A percentile compares a stretch with the other conserved stretches of the same genome.
phyloP scores from a whole-genome alignment of 2,888 invertebrate species.

The Steromphala cineraria region DNA sequence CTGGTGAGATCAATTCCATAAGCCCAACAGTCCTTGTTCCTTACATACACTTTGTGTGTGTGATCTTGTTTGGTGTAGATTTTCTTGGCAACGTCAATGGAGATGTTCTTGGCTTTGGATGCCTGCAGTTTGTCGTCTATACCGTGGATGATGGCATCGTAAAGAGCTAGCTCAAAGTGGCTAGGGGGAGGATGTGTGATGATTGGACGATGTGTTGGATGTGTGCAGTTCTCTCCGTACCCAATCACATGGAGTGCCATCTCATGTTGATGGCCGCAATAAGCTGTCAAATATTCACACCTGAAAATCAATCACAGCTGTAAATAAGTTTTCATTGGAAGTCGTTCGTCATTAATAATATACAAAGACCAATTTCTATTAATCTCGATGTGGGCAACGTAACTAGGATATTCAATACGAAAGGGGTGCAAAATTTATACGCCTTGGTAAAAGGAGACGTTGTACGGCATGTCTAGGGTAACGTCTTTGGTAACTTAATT shows the following conservation, averaged over 20 bases:
- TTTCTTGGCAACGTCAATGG: slow-evolving; percentile 39
- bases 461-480: too few species aligned
- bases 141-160: slow-evolving; percentile 42
- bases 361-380: too few species aligned
- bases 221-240: slow-evolving; percentile 7
- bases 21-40: slow-evolving; percentile 55
- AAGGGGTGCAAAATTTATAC: too few species aligned
- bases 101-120: slow-evolving; percentile 34
- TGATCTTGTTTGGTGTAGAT: slow-evolving; percentile 55
- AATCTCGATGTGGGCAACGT: too few species aligned
- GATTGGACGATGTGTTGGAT: background rate
- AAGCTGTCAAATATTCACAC: background rate
- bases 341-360: too few species aligned
- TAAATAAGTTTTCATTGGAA: background rate
- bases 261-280: slow-evolving; percentile 18
- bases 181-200: slow-evolving; percentile 23
- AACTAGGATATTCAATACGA: too few species aligned
- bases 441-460: too few species aligned
- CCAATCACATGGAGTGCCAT: background rate
- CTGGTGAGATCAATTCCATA: slow-evolving; percentile 52
- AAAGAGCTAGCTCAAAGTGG: slow-evolving; percentile 39
- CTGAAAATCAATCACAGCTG: background rate
- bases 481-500: too few species aligned
- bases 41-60: slow-evolving; percentile 41
- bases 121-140: slow-evolving; percentile 46